Base-by-base conservation (phyloP, 2,797 vertebrate species). In the Phataginus tetradactyla region DNA sequence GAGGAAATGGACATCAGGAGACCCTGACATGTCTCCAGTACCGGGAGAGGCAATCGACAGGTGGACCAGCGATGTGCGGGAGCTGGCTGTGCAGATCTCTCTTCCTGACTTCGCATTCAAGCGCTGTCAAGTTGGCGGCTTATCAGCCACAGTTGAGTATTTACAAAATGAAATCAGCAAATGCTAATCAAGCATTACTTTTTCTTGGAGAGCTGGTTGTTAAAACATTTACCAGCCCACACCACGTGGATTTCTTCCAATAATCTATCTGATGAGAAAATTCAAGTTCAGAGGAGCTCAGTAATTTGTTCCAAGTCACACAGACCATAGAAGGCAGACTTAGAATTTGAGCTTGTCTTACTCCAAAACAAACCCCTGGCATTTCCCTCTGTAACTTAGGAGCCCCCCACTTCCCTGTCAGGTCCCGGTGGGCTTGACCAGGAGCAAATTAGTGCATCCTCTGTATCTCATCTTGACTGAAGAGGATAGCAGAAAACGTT, bases 271-370 rank as follows among this genome's bases (percentile, higher is more conserved):
- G 68, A 77, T 86, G 84, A 92, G 39, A 27, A 80, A 64, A 77
- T 88, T 32, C 78, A 49, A 23, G 12, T 69, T 85, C 55, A 88
- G 45, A 86, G 32, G 86, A 32, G 55, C 78, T 89, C 78, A 89
- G 34, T 61, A 34, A 79, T 93, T 89, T 89, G 37, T 6, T 93
- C 9, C 45, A 49, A 15, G 18, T 88, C 53, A 79, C 51, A 92
- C 21, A 92, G 23, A 86, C 55, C 14, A 10, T 14, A 83, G n/a
- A 86, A 78, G 7, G 69, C 49, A 69, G 51, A 83, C 8, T 53
- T 20, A 37, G 23, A 29, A 53, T 32, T 77, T 75, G 53, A 90
- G 74, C 15, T 39, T 7, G 0, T 72, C 37, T 79, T 29, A 69
- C 45, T 57, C 18, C 21, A 53, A 83, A 39, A 39, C 39, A 39